A percentile compares a stretch with the other conserved stretches of the same genome.
Evolutionary conservation across 2,888 invertebrate species (phyloP).

Genomic region (Epirrita christyi): DNA sequence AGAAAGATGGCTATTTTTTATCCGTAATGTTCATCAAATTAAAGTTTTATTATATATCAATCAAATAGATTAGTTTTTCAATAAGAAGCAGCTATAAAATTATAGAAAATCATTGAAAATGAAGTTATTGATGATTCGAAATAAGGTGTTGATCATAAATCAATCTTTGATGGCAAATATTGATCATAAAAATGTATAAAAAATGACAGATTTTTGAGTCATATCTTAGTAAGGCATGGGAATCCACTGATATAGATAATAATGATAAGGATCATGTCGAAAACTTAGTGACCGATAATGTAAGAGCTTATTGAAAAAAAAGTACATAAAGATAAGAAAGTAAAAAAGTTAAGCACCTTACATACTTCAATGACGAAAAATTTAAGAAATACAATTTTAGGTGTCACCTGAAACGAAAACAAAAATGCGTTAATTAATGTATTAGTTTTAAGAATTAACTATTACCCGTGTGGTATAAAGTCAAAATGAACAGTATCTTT

Average conservation of each 20-base stretch:
- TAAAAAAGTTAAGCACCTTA: no score
- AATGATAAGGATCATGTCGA: slow-evolving; percentile 42
- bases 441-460: no score
- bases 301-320: slow-evolving; percentile 12
- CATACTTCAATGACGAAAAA: no score
- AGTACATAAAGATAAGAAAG: slow-evolving; percentile 1
- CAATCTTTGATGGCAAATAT: slow-evolving; percentile 32
- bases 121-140: slow-evolving; percentile 21
- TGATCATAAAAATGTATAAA: slow-evolving; percentile 25
- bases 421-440: no score
- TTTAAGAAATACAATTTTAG: no score
- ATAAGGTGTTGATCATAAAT: slow-evolving; percentile 31
- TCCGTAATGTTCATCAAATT: slow-evolving; percentile 26
- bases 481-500: no score
- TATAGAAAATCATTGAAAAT: slow-evolving; percentile 25
- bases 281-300: slow-evolving; percentile 53
- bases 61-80: slow-evolving; percentile 35
- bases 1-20: no score
- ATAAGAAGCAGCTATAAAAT: slow-evolving; percentile 34
- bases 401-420: no score
- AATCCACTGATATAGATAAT: slow-evolving; percentile 38
- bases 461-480: no score
- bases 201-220: slow-evolving; percentile 22
- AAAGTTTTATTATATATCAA: slow-evolving; percentile 32
- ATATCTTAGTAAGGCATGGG: slow-evolving; percentile 44